A percentile compares a stretch with the other conserved stretches of the same genome.
Conservation (phyloP, 2,113 vertebrate species). For the Chascanopsetta lugubris region DNA sequence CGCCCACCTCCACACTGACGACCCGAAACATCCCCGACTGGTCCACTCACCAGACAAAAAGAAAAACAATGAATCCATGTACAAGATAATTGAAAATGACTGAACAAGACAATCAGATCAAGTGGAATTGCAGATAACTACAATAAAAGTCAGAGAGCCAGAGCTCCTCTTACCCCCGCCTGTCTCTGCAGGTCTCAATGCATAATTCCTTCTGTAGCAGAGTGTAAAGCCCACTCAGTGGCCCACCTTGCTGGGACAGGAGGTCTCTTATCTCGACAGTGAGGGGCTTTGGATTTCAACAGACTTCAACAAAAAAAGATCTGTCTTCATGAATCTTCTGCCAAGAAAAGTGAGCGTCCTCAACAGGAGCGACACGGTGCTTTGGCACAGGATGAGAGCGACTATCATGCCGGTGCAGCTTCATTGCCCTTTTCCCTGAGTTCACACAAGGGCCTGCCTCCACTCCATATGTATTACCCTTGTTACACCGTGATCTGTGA, state of each 20-base stretch:
- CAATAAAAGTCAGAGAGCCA: constrained; percentile 6
- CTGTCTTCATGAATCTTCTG: constrained; percentile 46
- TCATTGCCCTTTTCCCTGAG: constrained; percentile 41
- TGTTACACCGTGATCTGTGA: constrained; percentile 39
- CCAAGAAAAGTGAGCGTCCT: constrained; percentile 35
- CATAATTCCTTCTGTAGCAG: constrained; percentile 56
- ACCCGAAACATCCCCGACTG: neutral
- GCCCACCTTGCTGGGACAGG: constrained; percentile 48
- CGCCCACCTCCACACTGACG: neutral
- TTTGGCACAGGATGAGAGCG: constrained; percentile 55
- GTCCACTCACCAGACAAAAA: neutral
- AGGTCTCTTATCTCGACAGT: constrained; percentile 45
- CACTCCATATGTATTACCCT: constrained; percentile 46
- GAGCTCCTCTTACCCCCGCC: neutral
- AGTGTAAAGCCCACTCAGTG: constrained; percentile 19
- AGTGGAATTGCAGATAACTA: constrained; percentile 39
- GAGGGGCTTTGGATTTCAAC: constrained; percentile 47
- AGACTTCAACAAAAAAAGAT: constrained; percentile 44
- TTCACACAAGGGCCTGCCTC: constrained; percentile 35
- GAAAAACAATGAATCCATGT: constrained; percentile 11
- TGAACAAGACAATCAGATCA: constrained; percentile 19
- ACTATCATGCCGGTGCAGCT: constrained; percentile 33
- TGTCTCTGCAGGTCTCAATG: constrained; percentile 35
- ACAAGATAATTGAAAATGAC: constrained; percentile 3
- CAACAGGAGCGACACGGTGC: constrained; percentile 24